Percentiles rank a stretch among this genome's conserved stretches.
These are phyloP conservation scores for Microdon myrmicae DNA, from an alignment of 2,888 invertebrate genomes.

Conservation along the genomic window DNA sequence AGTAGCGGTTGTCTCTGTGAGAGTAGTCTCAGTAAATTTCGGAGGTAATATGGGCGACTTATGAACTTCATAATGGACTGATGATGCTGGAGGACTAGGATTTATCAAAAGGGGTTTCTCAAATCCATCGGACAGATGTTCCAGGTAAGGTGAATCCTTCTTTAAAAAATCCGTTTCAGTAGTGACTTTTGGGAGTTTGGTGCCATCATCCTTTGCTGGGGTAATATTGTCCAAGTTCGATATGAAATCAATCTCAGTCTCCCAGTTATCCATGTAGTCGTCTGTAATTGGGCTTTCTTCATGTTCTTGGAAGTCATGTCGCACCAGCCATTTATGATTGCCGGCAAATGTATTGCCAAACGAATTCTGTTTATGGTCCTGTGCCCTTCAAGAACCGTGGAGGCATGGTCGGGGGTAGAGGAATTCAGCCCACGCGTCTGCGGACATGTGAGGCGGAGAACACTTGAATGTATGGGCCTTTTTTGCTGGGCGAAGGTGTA, in stretches of 20 bases:
- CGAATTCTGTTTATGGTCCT: too few species aligned
- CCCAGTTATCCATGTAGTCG: conserved; percentile 66
- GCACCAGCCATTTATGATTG: too few species aligned
- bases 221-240: conserved; percentile 57
- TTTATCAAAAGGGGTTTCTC: conserved; percentile 56
- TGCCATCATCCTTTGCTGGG: conserved; percentile 43
- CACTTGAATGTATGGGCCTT: too few species aligned
- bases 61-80: background rate
- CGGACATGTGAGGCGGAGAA: too few species aligned
- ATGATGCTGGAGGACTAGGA: conserved; percentile 56
- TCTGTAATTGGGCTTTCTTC: conserved; percentile 65
- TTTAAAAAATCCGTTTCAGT: background rate
- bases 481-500: too few species aligned
- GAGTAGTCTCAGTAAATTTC: background rate
- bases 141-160: conserved; percentile 5
- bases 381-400: too few species aligned
- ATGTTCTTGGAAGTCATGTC: too few species aligned
- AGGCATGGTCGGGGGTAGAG: too few species aligned
- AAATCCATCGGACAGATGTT: conserved; percentile 47
- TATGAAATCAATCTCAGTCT: conserved; percentile 61
- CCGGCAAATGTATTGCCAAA: too few species aligned
- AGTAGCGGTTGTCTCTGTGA: too few species aligned
- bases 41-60: background rate
- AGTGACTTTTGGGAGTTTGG: background rate
- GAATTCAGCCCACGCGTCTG: too few species aligned